Evolutionary conservation across 1,140 invertebrate species (phyloP).

Genomic region (Dolichoris vasculosae): DNA sequence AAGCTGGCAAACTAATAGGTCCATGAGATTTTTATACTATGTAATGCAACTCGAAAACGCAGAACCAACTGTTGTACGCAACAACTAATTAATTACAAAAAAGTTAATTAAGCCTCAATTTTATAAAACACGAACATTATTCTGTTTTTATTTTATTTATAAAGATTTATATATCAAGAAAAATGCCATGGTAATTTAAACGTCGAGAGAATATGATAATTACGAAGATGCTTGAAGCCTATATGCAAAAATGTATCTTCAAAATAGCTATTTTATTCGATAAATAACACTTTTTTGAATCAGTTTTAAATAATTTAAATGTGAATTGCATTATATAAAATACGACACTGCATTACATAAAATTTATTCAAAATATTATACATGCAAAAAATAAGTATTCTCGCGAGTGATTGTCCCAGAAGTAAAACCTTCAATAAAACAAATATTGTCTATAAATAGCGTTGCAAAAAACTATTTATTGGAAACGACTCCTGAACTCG

Average conservation of each 20-base stretch:
- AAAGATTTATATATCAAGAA: not conserved
- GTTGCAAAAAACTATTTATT: not conserved
- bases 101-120: conserved; percentile 3
- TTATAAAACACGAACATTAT: not conserved
- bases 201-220: not conserved
- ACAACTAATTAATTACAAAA: conserved; percentile 15
- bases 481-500: not conserved
- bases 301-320: not conserved
- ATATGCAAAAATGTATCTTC: too few relatives aligned
- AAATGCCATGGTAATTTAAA: not conserved
- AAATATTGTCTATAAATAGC: not conserved
- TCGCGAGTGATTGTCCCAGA: not conserved
- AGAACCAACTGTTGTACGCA: not conserved
- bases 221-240: not conserved
- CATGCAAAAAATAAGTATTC: not conserved
- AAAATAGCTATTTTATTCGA: too few relatives aligned
- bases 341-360: not conserved
- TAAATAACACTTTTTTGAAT: too few relatives aligned
- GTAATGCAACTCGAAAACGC: too few relatives aligned
- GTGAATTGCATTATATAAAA: too few relatives aligned
- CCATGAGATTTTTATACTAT: not conserved
- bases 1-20: conserved; percentile 14
- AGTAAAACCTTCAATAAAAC: not conserved
- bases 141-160: not conserved
- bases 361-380: not conserved